Evolutionary conservation across 2,113 vertebrate species (phyloP), one percentile per base, ranked within the genome.

Genomic region (Brienomyrus brachyistius): DNA sequence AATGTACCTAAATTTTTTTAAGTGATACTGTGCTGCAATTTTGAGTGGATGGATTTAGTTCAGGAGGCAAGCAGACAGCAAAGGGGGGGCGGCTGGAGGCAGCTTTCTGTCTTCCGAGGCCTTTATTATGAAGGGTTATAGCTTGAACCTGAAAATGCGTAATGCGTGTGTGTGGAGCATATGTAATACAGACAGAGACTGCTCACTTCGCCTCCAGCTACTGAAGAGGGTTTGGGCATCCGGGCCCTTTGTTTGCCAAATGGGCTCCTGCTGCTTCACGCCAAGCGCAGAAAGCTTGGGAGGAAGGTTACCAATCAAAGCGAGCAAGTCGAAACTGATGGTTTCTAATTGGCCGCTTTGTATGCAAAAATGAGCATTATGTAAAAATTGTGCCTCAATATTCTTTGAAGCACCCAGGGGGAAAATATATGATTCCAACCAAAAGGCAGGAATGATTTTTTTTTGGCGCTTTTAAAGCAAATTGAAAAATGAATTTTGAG

Each of bases 121-220:
- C 31, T 27, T 54, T 89, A 82, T 89, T 89, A 66, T 86, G 35
- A 54, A 21, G 82, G 17, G 95, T 93, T 91, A 92, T 91, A 92
- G 91, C 93, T 93, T 95, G 48, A 59, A 59, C 54, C 54, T 88
- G 56, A 90, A 90, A 66, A 84, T 80, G 40, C 90, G 59, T 82
- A 96, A 96, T 95, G 94, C 93, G 93, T 94, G 93, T 92, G 94
- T 95, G 91, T 93, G 94, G 95, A 96, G 94, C 94, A 95, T 94
- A 94, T 95, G 94, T 96, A 94, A 95, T 95, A 93, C 94, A 94
- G 91, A 90, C 89, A 87, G 92, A 94, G 95, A 95, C 94, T 90
- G 92, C 90, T 94, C 89, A 48, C 90, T 90, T 92, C 59, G 91
- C 93, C 93, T 74, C 23, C 88, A 91, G 93, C 94, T 91, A 90